Evolutionary conservation across 2,888 invertebrate genomes (phyloP), one percentile per base, ranked within the genome.

Genomic region (Toxonevra muliebris): DNA sequence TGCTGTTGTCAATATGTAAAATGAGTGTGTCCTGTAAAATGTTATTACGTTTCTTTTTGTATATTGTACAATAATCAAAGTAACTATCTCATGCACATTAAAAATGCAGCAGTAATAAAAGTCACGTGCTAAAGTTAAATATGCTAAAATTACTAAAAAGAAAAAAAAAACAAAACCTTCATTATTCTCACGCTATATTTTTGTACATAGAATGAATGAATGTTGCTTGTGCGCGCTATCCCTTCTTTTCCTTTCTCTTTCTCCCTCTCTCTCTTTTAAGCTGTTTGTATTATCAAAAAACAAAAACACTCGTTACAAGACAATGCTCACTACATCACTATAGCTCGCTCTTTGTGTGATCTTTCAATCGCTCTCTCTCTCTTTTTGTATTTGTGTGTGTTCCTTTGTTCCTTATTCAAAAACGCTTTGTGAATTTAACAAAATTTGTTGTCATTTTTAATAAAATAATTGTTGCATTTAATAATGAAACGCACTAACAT

Each of bases 401-500:
- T 52, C 48, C 59, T 50, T 57, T 63, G 42, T 58, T 30, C 30
- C 30, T 30, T 30, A 30, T 30, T 30, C 30, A 53, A 50, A 59
- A 64, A 53, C 57, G 55, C 61, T 68, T 55, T 68, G 48, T 61
- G 45, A 59, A 63, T n/a, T 59, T 45, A 60, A 68, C 55, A 15
- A 59, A 42, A n/a, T 59, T 41, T 59, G 48, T 10, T 60, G 60
- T 60, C 20, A 48, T 60, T 20, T 19, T 60, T 30, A 30, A 30
- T 60, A 17, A 11, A 17, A 60, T 60, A 20, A 48, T 19, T 60
- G 60, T 60, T 59, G 59, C 59, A 59, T 59, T 19, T 19, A 45
- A 59, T 41, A 61, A 60, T 58, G 50, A 42, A 68, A 52, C 55
- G 61, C 71, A 69, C 71, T 71, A 71, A 71, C 67, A 62, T 69